phyloP scores from a whole-genome alignment of 2,113 vertebrate species.

The Centropus unirufus region DNA sequence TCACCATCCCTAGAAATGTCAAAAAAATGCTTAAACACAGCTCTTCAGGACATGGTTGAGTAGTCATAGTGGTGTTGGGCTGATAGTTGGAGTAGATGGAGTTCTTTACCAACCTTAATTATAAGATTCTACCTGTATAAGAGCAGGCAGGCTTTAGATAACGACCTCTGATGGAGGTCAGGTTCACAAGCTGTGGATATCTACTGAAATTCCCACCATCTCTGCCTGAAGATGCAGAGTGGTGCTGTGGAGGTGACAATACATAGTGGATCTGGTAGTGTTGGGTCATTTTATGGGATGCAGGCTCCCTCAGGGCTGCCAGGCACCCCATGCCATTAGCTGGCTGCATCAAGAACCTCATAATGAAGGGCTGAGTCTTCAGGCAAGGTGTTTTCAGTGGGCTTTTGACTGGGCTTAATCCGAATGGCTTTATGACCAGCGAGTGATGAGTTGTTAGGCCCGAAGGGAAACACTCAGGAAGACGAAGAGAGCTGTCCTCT shows the following conservation, averaged over 20 bases:
- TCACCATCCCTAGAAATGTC: too few species aligned
- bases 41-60: too few species aligned
- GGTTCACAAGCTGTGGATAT: neutral
- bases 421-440: neutral
- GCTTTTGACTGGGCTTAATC: neutral
- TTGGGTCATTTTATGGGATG: neutral
- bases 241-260: rapidly evolving
- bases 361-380: neutral
- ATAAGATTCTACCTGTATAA: neutral
- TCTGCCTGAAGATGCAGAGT: neutral
- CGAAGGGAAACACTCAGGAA: neutral
- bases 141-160: neutral
- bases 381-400: neutral
- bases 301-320: neutral
- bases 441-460: constrained; percentile 3
- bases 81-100: too few species aligned
- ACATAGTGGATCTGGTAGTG: neutral
- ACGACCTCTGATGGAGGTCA: neutral
- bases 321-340: rapidly evolving
- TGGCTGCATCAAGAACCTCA: neutral
- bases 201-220: neutral
- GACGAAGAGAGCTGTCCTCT: neutral
- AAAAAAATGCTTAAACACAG: too few species aligned
- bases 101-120: too few species aligned
- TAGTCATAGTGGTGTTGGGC: too few species aligned